A percentile compares a stretch with the other conserved stretches of the same genome.
These are phyloP conservation scores for Cyanistes caeruleus DNA, from an alignment of 2,113 vertebrate species.

Conservation along the genomic window DNA sequence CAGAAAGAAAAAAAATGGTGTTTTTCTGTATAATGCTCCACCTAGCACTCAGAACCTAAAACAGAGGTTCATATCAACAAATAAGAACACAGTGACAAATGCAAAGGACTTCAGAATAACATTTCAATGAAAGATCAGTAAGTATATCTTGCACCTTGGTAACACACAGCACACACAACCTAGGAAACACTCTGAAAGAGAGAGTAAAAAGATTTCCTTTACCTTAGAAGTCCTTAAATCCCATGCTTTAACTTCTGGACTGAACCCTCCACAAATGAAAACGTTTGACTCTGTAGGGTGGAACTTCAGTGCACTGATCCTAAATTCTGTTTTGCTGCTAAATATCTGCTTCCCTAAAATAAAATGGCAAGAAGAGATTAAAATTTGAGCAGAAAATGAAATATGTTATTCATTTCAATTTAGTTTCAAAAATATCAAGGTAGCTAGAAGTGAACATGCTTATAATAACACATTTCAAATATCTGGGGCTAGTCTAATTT, in stretches of 20 bases:
- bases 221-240: constrained; percentile 90
- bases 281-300: constrained; percentile 83
- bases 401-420: neutral
- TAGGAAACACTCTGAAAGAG: neutral
- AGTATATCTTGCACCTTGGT: neutral
- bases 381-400: neutral
- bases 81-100: neutral
- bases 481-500: neutral
- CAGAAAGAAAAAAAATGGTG: neutral
- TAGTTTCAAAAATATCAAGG: neutral
- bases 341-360: constrained; percentile 82
- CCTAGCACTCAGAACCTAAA: neutral
- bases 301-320: constrained; percentile 82
- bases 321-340: constrained; percentile 83
- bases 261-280: constrained; percentile 92
- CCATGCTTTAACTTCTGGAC: constrained; percentile 90
- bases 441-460: neutral
- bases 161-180: neutral
- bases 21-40: neutral
- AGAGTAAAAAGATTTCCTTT: neutral
- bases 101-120: neutral
- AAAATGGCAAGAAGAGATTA: neutral
- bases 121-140: neutral
- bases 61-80: neutral
- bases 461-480: neutral